A percentile compares a stretch with the other conserved stretches of the same genome.
phyloP scores from a whole-genome alignment of 2,888 invertebrate species.

The Rhorus exstirpatorius region DNA sequence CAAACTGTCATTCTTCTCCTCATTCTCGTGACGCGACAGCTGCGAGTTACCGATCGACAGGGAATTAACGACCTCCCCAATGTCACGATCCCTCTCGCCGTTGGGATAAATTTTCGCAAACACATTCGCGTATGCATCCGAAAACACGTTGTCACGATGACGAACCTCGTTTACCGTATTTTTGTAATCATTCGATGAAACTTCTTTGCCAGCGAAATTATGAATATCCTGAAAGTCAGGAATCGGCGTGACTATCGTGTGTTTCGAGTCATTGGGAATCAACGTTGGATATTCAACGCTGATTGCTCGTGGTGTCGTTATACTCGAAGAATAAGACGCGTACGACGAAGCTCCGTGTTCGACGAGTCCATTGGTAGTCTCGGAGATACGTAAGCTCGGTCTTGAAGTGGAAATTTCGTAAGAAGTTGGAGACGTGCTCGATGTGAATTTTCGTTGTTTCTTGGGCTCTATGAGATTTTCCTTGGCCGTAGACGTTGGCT shows the following conservation, averaged over 20 bases:
- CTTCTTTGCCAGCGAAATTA: constrained; percentile 30
- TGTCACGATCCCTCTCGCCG: constrained; percentile 24
- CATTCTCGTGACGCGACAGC: constrained; percentile 19
- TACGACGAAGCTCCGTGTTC: constrained; percentile 35
- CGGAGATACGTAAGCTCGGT: constrained; percentile 27
- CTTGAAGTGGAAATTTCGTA: constrained; percentile 41
- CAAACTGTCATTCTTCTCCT: neutral
- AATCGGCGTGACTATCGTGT: constrained; percentile 31
- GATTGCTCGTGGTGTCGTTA: constrained; percentile 35
- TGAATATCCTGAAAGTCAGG: constrained; percentile 44
- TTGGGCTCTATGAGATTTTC: neutral
- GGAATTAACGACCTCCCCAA: constrained; percentile 32
- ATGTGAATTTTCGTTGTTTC: constrained; percentile 13
- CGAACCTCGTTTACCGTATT: constrained; percentile 8
- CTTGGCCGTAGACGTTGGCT: constrained; percentile 1
- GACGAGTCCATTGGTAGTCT: neutral
- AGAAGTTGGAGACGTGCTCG: neutral
- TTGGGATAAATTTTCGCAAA: constrained; percentile 47
- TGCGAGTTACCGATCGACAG: constrained; percentile 25
- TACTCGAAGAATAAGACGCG: constrained; percentile 17
- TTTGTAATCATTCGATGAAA: constrained; percentile 36
- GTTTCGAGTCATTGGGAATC: constrained; percentile 19
- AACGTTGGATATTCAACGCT: constrained; percentile 31
- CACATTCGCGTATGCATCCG: constrained; percentile 28
- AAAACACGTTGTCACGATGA: constrained; percentile 27